A percentile compares a stretch with the other conserved stretches of the same genome.
phyloP scores from a whole-genome alignment of 2,797 vertebrate species.

The Allobates femoralis region DNA sequence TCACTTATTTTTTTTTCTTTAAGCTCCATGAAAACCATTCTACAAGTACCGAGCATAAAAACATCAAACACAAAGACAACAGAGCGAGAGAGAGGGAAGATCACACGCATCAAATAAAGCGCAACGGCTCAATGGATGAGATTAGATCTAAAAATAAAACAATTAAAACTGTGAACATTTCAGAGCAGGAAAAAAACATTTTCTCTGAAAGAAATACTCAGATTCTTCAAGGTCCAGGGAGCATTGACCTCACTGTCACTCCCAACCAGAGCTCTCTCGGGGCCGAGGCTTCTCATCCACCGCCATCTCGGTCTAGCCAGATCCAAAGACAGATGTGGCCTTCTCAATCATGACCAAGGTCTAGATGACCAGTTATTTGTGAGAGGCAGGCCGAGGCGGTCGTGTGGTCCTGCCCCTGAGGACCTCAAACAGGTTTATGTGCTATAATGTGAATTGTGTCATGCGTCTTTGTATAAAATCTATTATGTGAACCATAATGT shows the following conservation, averaged over 20 bases:
- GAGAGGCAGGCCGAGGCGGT: no score
- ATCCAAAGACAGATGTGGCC: neutral
- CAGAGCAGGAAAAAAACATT: neutral
- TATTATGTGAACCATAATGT: no score
- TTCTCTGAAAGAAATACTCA: neutral
- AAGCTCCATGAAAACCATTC: neutral
- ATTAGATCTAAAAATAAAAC: slow-evolving; percentile 18
- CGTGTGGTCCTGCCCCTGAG: no score
- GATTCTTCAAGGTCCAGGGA: neutral
- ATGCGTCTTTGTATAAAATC: no score
- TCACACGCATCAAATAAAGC: slow-evolving; percentile 14
- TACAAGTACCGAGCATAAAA: neutral
- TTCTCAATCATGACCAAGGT: neutral
- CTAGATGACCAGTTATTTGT: neutral
- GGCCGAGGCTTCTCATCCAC: neutral
- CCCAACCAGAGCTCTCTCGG: neutral
- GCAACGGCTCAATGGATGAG: neutral
- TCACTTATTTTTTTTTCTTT: neutral
- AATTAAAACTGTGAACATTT: neutral
- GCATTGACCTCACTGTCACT: slow-evolving; percentile 7
- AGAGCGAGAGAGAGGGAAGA: neutral
- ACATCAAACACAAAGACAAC: slow-evolving; percentile 16
- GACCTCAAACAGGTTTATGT: no score
- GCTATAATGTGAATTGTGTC: no score
- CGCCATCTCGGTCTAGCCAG: neutral